Percentiles rank a stretch among this genome's conserved stretches.
These are phyloP conservation scores for Sinocyclocheilus rhinocerous DNA, from an alignment of 2,113 vertebrate species.

Conservation along the genomic window DNA sequence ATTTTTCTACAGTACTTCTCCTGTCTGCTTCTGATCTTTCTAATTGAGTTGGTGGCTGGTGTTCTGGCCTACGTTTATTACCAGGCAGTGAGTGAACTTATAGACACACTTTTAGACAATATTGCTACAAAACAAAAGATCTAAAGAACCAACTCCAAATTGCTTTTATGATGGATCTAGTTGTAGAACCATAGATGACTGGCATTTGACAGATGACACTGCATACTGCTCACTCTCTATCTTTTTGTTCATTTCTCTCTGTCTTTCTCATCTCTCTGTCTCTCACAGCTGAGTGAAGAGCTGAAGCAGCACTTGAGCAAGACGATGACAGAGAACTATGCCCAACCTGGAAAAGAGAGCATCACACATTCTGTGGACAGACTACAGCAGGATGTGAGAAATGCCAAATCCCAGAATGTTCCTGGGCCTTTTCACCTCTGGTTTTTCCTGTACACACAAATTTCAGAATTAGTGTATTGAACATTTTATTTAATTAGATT, in stretches of 20 bases:
- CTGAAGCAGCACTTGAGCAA: constrained; percentile 81
- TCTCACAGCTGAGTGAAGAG: constrained; percentile 80
- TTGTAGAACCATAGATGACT: background rate
- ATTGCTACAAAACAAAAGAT: background rate
- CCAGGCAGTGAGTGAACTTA: constrained; percentile 78
- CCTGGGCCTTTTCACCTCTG: background rate
- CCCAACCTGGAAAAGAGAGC: constrained; percentile 71
- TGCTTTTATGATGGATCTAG: constrained; percentile 11
- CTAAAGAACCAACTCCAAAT: background rate
- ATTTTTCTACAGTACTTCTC: constrained; percentile 78
- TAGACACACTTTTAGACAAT: background rate
- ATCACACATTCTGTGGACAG: constrained; percentile 81
- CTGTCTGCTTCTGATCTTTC: constrained; percentile 81
- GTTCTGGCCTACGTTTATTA: constrained; percentile 86
- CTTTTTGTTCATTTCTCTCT: background rate
- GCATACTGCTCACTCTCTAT: constrained; percentile 1
- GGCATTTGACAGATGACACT: constrained; percentile 34
- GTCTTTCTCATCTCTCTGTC: background rate
- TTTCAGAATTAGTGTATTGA: too few relatives aligned
- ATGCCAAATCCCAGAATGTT: background rate
- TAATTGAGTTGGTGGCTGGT: constrained; percentile 85
- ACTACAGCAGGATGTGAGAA: constrained; percentile 84
- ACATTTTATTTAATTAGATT: background rate
- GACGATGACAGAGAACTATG: constrained; percentile 81
- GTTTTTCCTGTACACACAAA: background rate